Evolutionary conservation across 2,113 vertebrate genomes (phyloP).

Genomic region (Xyrauchen texanus): DNA sequence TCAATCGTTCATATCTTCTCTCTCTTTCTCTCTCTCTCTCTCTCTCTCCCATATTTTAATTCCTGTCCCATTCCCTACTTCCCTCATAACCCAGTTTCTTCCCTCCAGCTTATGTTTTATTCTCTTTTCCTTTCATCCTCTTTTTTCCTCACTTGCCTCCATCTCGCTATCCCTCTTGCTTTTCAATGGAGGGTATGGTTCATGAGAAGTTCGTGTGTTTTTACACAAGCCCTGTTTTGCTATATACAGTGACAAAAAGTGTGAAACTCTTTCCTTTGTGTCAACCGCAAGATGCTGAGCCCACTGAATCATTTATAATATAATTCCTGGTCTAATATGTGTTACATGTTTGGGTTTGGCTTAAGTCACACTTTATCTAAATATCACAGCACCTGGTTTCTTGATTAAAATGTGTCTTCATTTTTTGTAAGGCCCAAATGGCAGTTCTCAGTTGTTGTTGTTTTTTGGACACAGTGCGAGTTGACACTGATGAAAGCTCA

Average conservation of each 20-base stretch:
- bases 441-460: not conserved
- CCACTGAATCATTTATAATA: not conserved
- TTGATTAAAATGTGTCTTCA: not conserved
- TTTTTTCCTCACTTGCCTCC: not conserved
- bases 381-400: not conserved
- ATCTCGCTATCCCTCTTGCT: not conserved
- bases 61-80: not conserved
- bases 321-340: not conserved
- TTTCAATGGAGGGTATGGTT: not conserved
- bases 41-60: not conserved
- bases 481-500: conserved; percentile 12
- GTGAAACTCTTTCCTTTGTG: not conserved
- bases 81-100: not conserved
- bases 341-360: not conserved
- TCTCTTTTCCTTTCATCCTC: not conserved
- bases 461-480: not conserved
- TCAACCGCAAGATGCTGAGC: not conserved
- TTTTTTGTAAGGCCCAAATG: not conserved
- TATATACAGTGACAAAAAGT: conserved; percentile 6
- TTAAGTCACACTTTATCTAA: too few species aligned
- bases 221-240: not conserved
- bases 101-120: not conserved
- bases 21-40: not conserved
- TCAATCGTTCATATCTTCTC: not conserved
- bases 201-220: conserved; percentile 12